These are phyloP conservation scores for Drosophila monieri DNA, from an alignment of 2,888 invertebrate genomes.

Conservation along the genomic window DNA sequence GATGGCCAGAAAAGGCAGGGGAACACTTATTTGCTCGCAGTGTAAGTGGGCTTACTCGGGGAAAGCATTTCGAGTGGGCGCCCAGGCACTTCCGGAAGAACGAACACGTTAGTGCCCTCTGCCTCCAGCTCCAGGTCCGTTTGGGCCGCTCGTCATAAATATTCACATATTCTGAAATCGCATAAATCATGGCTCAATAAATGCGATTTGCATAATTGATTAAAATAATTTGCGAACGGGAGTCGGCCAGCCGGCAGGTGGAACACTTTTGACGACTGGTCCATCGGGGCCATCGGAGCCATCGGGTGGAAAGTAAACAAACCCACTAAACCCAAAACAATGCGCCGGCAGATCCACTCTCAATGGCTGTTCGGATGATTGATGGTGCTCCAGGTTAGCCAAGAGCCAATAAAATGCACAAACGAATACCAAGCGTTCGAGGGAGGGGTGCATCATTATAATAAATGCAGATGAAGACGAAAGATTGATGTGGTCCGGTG, in stretches of 20 bases:
- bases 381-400: slow-evolving; percentile 55
- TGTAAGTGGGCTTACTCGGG: not conserved
- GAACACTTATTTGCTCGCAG: not conserved
- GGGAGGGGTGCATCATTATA: slow-evolving; percentile 3
- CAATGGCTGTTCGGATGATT: slow-evolving; percentile 56
- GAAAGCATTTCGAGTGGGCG: slow-evolving; percentile 1
- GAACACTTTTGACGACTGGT: slow-evolving; percentile 9
- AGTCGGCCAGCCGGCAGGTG: slow-evolving; percentile 15
- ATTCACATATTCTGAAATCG: slow-evolving; percentile 25
- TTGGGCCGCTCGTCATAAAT: slow-evolving; percentile 12
- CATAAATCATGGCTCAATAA: slow-evolving; percentile 36
- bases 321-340: slow-evolving; percentile 15
- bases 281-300: slow-evolving; percentile 14
- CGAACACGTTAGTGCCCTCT: not conserved
- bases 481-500: slow-evolving; percentile 24
- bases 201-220: slow-evolving; percentile 58
- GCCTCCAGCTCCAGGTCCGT: not conserved
- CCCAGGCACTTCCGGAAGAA: slow-evolving; percentile 19
- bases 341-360: slow-evolving; percentile 8
- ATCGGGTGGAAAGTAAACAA: slow-evolving; percentile 39
- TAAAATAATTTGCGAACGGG: slow-evolving; percentile 37
- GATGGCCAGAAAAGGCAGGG: not conserved
- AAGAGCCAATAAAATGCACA: slow-evolving; percentile 67
- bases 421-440: slow-evolving; percentile 42
- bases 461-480: slow-evolving; percentile 39